Evolutionary conservation across 2,113 vertebrate genomes (phyloP), one percentile per base, ranked within the genome.

Genomic region (Monopterus albus): DNA sequence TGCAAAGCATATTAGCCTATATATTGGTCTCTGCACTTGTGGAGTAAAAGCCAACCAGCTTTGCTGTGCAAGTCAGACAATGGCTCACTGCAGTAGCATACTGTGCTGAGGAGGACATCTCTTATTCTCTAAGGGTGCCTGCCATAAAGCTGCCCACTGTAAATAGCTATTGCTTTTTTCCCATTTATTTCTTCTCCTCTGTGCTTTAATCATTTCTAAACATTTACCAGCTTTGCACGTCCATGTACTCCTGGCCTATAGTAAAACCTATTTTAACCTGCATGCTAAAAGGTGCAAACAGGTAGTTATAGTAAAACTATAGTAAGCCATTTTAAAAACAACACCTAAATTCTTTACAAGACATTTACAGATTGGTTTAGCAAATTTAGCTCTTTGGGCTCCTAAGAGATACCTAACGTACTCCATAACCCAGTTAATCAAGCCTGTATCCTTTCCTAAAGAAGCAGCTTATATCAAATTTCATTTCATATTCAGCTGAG

Each of bases 381-480:
- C 46, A 67, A 57, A 69, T 31, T 56, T 38, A 17, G 17, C 21
- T 59, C 60, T 64, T 39, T 50, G 46, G 40, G 31, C 42, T 50
- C 42, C 61, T 72, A 59, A 67, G 56, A 57, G 62, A 49, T 23
- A 63, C 66, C 71, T 73, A 69, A 74, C 42, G 60, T 66, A 40
- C 43, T 39, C 36, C 18, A 11, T 62, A 68, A 83, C 71, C 76
- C 73, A 20, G 67, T 80, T 77, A 82, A 79, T 80, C 6, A 18
- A 60, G 60, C 15, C 53, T 77, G 38, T 29, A 68, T 35, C 43
- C 38, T 40, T 79, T 72, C 62, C 21, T 29, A 58, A 79, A 80
- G 49, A 67, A 62, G 53, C 65, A 67, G 67, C 72, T 77, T 71
- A 79, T 74, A 71, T 71, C 47, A 61, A 51, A 60, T 78, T 64